phyloP scores from a whole-genome alignment of 1,140 invertebrate genomes.

The Formica selysi region DNA sequence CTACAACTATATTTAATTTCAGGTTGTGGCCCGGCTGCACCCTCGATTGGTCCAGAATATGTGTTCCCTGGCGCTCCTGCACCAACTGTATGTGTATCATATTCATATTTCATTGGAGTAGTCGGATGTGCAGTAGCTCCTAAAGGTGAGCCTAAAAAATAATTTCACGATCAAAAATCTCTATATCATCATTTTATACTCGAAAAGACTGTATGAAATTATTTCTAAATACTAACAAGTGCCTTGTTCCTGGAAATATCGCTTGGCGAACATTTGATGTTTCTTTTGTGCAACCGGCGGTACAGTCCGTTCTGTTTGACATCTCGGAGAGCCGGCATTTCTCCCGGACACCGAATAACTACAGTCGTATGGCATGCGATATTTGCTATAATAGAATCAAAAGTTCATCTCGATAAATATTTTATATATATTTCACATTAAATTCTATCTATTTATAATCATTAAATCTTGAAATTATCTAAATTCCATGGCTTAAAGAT shows the following conservation, averaged over 20 bases:
- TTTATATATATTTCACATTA: not conserved
- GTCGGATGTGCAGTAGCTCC: conserved; percentile 84
- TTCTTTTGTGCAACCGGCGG: conserved; percentile 95
- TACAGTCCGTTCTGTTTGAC: conserved; percentile 83
- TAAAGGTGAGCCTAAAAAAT: conserved; percentile 78
- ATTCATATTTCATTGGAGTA: conserved; percentile 89
- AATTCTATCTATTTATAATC: not conserved
- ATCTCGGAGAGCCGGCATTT: conserved; percentile 80
- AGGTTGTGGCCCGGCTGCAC: conserved; percentile 87
- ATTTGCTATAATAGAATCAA: conserved; percentile 87
- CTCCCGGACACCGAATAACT: conserved; percentile 87
- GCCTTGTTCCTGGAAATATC: conserved; percentile 91
- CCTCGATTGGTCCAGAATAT: conserved; percentile 85
- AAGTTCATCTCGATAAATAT: conserved; percentile 12
- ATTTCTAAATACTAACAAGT: conserved; percentile 72
- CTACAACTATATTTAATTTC: conserved; percentile 92
- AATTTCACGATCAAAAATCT: not conserved
- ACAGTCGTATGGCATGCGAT: conserved; percentile 92
- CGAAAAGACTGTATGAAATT: not conserved
- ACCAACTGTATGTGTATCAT: conserved; percentile 86
- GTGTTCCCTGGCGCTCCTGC: conserved; percentile 86
- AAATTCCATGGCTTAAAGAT: not conserved
- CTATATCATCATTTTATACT: not conserved
- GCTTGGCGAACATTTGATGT: conserved; percentile 96
- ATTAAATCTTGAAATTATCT: not conserved